Base-by-base conservation (phyloP, 1,140 invertebrate genomes). In the Galendromus occidentalis region DNA sequence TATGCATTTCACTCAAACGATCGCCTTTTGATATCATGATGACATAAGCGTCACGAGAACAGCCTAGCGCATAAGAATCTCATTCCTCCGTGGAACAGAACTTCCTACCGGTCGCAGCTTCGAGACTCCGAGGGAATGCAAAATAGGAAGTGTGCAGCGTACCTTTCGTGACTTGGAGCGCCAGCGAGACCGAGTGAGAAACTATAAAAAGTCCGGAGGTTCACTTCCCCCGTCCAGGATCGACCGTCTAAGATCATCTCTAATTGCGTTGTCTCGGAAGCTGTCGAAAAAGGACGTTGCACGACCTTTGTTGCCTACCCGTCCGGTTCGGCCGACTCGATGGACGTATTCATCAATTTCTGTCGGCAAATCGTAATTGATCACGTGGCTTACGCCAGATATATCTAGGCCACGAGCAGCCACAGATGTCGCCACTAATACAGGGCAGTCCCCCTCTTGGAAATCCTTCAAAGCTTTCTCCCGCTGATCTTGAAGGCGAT, bases 261-360 rank as follows among this genome's bases (percentile, higher is more conserved):
- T 81, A 0, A 94, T 44, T 0, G 69, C 68, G 0, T 44, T 55
- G 74, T 96, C 86, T n/a, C 74, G 47, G 0, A 80, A 77, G 0
- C 80, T 70, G 74, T 89, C 85, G 73, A 80, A 95, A 75, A 95
- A 95, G 7, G 86, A 89, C 0, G 87, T 88, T 0, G 92, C 89
- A 71, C 82, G 84, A 5, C 93, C 93, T 44, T 83, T 74, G 75
- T 96, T 94, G 0, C 93, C 92, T 20, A 95, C 86, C 44, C 92
- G 82, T 1, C 92, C 93, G 18, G 92, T 97, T 71, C 92, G 79
- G 0, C 93, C 93, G 72, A 96, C 95, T 47, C 92, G 80, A 77
- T 97, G 93, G 4, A 95, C 89, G 73, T 97, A 97, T 67, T 93
- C 90, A 67, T 93, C 89, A 66, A 94, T 86, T 25, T 79, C 79